Conservation (phyloP, 92 coral and sea anemone species). For the Parazoanthus darwini region DNA sequence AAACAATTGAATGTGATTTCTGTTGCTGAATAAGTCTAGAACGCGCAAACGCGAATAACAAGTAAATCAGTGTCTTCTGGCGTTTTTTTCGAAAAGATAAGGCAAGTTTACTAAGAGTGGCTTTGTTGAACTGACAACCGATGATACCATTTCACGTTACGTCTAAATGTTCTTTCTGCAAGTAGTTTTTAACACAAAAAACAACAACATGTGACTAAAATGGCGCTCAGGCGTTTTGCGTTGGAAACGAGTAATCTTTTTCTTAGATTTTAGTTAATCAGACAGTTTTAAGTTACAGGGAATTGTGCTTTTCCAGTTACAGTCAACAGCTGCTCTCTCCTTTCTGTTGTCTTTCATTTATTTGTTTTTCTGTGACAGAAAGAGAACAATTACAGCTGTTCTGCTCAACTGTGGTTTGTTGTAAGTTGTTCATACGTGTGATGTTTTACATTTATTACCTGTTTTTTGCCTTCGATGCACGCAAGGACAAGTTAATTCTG, state of each 20-base stretch:
- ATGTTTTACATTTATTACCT: neutral
- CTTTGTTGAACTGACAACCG: neutral
- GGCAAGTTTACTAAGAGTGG: neutral
- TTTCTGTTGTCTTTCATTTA: constrained; percentile 14
- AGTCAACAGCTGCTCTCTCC: neutral
- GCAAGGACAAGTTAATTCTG: neutral
- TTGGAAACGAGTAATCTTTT: neutral
- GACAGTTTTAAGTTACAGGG: neutral
- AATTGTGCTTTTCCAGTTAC: constrained; percentile 12
- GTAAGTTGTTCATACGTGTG: constrained; percentile 4
- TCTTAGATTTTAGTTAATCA: neutral
- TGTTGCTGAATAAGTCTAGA: neutral
- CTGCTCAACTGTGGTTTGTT: constrained; percentile 16
- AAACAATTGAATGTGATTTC: neutral
- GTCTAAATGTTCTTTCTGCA: neutral
- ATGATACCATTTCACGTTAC: neutral
- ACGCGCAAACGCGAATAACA: neutral
- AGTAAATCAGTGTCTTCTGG: neutral
- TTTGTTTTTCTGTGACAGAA: neutral
- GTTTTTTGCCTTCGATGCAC: neutral
- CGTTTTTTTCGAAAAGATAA: neutral
- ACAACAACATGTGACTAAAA: neutral
- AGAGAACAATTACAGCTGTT: constrained; percentile 14
- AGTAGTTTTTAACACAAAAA: neutral
- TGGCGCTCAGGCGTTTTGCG: neutral